Evolutionary conservation across 2,888 invertebrate species (phyloP), one percentile per base, ranked within the genome.

Genomic region (Pterostichus niger): DNA sequence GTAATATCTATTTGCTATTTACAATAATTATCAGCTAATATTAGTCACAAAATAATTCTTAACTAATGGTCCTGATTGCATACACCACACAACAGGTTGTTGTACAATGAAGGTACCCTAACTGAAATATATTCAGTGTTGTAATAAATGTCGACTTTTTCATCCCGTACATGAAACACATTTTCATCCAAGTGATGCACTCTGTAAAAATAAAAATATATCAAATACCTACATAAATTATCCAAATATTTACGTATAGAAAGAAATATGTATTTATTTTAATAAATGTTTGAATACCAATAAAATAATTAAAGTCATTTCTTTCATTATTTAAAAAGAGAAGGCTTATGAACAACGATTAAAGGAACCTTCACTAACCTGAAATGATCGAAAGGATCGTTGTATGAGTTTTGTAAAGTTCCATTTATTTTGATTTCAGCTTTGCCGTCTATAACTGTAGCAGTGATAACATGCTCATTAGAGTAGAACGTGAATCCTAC

Each of bases 401-500:
- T 6, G 0, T 31, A 61, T n/a, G 9, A 0, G 31, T 17, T 61
- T 33, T 11, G 9, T 3, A 11, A 6, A 10, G 17, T 24, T 10
- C n/a, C 31, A 61, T 61, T 61, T 61, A 61, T n/a, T n/a, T 15
- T 61, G 2, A 61, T 31, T 9, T 33, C 5, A 24, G 24, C 31
- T 33, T 61, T 61, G 6, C 33, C 33, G 5, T 61, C 31, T 61
- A 5, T 31, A 24, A 61, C 33, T 31, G 61, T 33, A 31, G 6
- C 61, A 9, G 17, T n/a, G 24, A 61, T 31, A 61, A 61, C 33
- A 10, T 61, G 17, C n/a, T 33, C 61, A 24, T 61, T 61, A 31
- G 61, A n/a, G 31, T 61, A 31, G 2, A 24, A 61, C 7, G n/a
- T 61, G n/a, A 61, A 61, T 61, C 33, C 61, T 31, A 61, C 61